These are phyloP conservation scores for Leptinotarsa tumamoca DNA, from an alignment of 2,888 invertebrate species.

Conservation along the genomic window DNA sequence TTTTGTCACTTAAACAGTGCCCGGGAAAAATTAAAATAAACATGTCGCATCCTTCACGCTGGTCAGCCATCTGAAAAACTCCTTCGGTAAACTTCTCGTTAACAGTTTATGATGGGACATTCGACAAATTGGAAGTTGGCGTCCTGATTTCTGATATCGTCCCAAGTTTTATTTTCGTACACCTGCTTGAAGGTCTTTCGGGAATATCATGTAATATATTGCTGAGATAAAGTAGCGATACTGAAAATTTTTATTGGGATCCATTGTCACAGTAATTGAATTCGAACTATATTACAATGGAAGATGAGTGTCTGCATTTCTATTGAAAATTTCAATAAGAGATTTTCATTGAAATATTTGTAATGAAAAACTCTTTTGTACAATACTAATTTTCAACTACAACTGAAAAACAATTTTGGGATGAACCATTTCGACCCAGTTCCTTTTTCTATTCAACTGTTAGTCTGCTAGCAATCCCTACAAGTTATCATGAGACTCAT, in stretches of 20 bases:
- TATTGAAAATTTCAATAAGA: no score
- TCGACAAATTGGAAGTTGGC: conserved; percentile 22
- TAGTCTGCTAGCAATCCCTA: no score
- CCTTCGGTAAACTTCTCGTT: neutral
- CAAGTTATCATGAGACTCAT: no score
- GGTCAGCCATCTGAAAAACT: neutral
- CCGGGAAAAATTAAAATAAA: conserved; percentile 20
- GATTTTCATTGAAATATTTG: no score
- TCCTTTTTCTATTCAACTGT: no score
- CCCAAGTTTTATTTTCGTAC: conserved; percentile 44
- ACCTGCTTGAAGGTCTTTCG: conserved; percentile 45
- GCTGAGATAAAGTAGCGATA: neutral
- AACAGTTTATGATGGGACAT: neutral
- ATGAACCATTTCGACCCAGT: no score
- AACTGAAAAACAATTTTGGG: no score
- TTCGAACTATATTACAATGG: no score
- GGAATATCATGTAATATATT: conserved; percentile 46
- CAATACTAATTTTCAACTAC: no score
- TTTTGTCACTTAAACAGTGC: conserved; percentile 15
- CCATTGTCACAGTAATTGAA: neutral
- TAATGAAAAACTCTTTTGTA: no score
- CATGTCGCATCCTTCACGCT: conserved; percentile 11
- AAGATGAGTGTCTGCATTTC: no score
- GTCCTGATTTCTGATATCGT: conserved; percentile 36
- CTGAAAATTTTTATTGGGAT: neutral